Conservation (phyloP, 92 coral and sea anemone genomes). For the Pocillopora meandrina region DNA sequence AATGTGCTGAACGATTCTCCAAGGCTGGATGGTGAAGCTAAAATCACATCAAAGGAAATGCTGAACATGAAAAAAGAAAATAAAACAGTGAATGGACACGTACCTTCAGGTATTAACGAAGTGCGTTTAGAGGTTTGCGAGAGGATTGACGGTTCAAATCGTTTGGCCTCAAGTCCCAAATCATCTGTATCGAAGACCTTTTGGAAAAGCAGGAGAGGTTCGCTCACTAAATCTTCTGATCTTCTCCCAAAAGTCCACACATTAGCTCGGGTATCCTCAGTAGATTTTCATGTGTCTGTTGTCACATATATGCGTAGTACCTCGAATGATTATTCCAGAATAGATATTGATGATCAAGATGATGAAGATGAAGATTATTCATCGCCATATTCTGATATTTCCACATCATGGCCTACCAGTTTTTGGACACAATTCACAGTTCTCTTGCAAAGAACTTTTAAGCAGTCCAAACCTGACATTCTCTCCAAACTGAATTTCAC, state of each 20-base stretch:
- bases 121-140: neutral
- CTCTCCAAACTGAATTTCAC: slow-evolving; percentile 80
- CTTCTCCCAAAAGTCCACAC: slow-evolving; percentile 16
- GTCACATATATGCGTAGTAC: slow-evolving; percentile 31
- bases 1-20: neutral
- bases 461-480: slow-evolving; percentile 84
- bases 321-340: slow-evolving; percentile 35
- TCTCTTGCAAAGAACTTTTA: slow-evolving; percentile 78
- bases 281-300: slow-evolving; percentile 28
- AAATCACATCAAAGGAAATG: neutral
- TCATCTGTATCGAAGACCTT: neutral
- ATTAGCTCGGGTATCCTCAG: slow-evolving; percentile 33
- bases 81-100: slow-evolving; percentile 19
- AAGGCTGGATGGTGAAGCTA: neutral
- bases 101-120: neutral
- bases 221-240: slow-evolving; percentile 10
- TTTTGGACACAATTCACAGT: slow-evolving; percentile 94
- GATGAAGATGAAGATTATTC: slow-evolving; percentile 66
- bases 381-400: slow-evolving; percentile 58
- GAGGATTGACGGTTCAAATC: slow-evolving; percentile 7
- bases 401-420: slow-evolving; percentile 89
- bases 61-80: neutral
- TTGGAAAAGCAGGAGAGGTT: neutral
- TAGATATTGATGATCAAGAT: slow-evolving; percentile 63
- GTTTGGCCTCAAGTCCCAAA: slow-evolving; percentile 9